A percentile compares a stretch with the other conserved stretches of the same genome.
These are phyloP conservation scores for Drosophila picticornis DNA, from an alignment of 2,888 invertebrate genomes.

Conservation along the genomic window DNA sequence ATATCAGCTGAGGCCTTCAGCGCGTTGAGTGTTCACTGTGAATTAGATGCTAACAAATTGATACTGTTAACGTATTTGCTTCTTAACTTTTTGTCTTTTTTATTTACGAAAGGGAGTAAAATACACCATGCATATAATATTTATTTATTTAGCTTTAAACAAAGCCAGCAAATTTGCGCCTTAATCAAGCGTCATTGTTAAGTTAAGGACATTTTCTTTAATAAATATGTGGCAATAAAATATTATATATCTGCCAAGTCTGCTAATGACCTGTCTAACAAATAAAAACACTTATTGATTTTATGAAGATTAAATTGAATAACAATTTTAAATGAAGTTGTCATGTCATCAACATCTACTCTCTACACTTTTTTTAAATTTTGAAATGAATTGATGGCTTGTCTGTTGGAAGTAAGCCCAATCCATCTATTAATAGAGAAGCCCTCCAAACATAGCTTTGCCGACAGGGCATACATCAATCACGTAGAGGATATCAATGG, in stretches of 20 bases:
- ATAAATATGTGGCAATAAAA: neutral
- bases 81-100: neutral
- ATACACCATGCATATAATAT: neutral
- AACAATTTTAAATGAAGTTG: neutral
- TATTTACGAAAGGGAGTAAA: neutral
- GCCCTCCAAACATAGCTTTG: neutral
- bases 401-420: neutral
- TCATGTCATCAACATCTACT: neutral
- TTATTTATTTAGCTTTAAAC: neutral
- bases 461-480: constrained; percentile 13
- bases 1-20: neutral
- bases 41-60: neutral
- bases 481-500: constrained; percentile 28
- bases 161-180: neutral
- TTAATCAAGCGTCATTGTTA: neutral
- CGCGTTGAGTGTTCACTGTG: neutral
- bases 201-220: neutral
- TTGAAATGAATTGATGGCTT: neutral
- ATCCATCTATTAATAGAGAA: neutral
- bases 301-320: neutral
- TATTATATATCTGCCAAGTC: neutral
- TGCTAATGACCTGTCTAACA: neutral
- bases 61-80: too few relatives aligned
- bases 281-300: neutral
- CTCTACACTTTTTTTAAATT: neutral